Conservation (phyloP, 1,140 invertebrate species). For the Drosophila gunungcola region DNA sequence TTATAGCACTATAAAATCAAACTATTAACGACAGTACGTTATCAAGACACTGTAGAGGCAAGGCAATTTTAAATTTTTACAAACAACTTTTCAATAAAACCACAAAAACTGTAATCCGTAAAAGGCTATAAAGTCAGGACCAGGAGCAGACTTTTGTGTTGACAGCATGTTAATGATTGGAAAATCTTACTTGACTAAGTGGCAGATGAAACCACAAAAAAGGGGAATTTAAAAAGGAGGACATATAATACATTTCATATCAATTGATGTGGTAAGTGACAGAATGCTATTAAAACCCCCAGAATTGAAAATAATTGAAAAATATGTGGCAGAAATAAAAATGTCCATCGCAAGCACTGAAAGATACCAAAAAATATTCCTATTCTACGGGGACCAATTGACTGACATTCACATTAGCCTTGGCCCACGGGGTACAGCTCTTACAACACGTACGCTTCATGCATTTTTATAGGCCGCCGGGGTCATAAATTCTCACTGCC, state of each 20-base stretch:
- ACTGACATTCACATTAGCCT: slow-evolving; percentile 21
- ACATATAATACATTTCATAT: slow-evolving; percentile 24
- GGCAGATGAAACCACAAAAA: slow-evolving; percentile 46
- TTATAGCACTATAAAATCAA: slow-evolving; percentile 57
- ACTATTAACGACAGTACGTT: slow-evolving; percentile 34
- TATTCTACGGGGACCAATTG: slow-evolving; percentile 2
- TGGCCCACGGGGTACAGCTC: slow-evolving; percentile 19
- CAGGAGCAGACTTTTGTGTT: slow-evolving; percentile 53
- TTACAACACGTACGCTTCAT: slow-evolving; percentile 57
- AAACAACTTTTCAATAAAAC: slow-evolving; percentile 45
- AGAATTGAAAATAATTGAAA: slow-evolving; percentile 35
- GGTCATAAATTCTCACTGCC: slow-evolving; percentile 53
- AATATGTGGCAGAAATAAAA: slow-evolving; percentile 37
- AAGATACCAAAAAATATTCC: slow-evolving; percentile 1
- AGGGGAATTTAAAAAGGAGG: slow-evolving; percentile 12
- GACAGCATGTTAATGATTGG: slow-evolving; percentile 54
- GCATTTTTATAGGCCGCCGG: slow-evolving; percentile 65
- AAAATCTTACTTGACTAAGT: slow-evolving; percentile 41
- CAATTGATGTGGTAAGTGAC: slow-evolving; percentile 43
- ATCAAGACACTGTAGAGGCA: slow-evolving; percentile 3
- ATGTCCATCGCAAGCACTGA: slow-evolving; percentile 32
- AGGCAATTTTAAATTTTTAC: slow-evolving; percentile 42
- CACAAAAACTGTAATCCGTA: slow-evolving; percentile 35
- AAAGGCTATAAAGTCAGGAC: slow-evolving; percentile 16
- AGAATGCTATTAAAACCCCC: slow-evolving; percentile 53